phyloP scores from a whole-genome alignment of 64 coral and sea anemone species.

The Acropora tenuis region DNA sequence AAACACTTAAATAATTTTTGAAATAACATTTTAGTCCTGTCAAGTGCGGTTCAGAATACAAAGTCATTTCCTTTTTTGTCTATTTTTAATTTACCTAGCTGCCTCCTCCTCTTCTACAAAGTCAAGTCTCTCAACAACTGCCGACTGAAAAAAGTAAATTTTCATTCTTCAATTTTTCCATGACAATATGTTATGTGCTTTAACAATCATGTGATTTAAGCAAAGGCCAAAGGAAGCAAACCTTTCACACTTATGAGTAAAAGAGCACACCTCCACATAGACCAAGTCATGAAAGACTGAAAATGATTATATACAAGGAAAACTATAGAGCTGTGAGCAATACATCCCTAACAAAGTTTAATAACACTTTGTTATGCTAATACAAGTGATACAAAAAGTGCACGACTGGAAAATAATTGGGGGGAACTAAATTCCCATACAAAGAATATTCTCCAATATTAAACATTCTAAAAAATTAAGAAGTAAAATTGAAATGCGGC shows the following conservation, averaged over 20 bases:
- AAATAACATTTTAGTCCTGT: slow-evolving; percentile 22
- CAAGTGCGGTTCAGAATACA: slow-evolving; percentile 7
- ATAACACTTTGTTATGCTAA: no score
- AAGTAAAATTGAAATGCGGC: no score
- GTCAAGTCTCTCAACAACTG: slow-evolving; percentile 3
- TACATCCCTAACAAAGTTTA: neutral
- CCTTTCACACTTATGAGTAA: slow-evolving; percentile 2
- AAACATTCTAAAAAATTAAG: no score
- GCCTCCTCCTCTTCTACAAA: slow-evolving; percentile 9
- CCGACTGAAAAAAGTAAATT: neutral
- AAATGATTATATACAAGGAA: neutral
- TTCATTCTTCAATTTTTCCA: neutral
- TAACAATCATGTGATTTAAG: neutral
- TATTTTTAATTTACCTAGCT: slow-evolving; percentile 10
- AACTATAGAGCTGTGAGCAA: neutral
- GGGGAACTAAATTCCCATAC: no score
- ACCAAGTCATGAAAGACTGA: slow-evolving; percentile 15
- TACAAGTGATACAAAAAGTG: no score
- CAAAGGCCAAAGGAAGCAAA: slow-evolving; percentile 19
- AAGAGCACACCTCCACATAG: neutral
- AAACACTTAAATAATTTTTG: neutral
- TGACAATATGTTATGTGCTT: neutral
- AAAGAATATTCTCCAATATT: no score
- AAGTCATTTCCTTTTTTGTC: slow-evolving; percentile 17
- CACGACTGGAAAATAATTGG: no score